These are phyloP conservation scores for Aurelia coerulea DNA, from an alignment of 30 jellyfish, hydroid and myxozoan species.

Conservation along the genomic window DNA sequence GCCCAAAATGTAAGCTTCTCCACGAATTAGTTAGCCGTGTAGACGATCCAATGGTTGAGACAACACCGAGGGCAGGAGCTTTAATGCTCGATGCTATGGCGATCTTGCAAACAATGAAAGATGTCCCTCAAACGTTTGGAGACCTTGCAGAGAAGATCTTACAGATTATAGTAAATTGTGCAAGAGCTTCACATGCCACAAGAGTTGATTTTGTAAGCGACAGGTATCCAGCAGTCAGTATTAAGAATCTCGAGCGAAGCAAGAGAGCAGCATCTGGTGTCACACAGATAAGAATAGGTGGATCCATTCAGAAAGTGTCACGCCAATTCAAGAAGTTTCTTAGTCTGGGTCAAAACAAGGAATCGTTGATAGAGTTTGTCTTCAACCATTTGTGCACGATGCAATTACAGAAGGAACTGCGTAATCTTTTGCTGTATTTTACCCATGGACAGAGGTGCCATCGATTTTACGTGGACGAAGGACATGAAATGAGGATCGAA, in stretches of 20 bases:
- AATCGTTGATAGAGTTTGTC: slow-evolving; percentile 13
- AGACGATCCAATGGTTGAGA: slow-evolving; percentile 3
- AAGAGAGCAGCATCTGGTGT: slow-evolving; percentile 47
- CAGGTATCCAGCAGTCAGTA: slow-evolving; percentile 55
- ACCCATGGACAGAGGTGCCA: slow-evolving; percentile 33
- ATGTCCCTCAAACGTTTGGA: slow-evolving; percentile 53
- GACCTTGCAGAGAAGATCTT: slow-evolving; percentile 38
- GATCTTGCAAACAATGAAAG: slow-evolving; percentile 38
- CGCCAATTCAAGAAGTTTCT: slow-evolving; percentile 47
- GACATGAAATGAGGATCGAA: not conserved
- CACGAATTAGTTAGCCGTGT: not conserved
- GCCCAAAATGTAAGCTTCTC: slow-evolving; percentile 23
- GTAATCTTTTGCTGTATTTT: not conserved
- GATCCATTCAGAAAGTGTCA: slow-evolving; percentile 35
- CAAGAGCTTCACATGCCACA: slow-evolving; percentile 6
- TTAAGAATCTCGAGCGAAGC: slow-evolving; percentile 48
- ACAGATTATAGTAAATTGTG: slow-evolving; percentile 7
- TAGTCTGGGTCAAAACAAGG: slow-evolving; percentile 41
- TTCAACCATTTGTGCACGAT: not conserved
- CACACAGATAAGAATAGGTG: slow-evolving; percentile 5
- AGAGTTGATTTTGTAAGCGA: slow-evolving; percentile 62
- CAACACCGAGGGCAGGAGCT: slow-evolving; percentile 13
- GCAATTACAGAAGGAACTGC: not conserved
- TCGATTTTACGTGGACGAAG: not conserved
- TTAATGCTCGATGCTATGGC: slow-evolving; percentile 64